These are phyloP conservation scores for Andrena fulva DNA, from an alignment of 2,888 invertebrate species.

Conservation along the genomic window DNA sequence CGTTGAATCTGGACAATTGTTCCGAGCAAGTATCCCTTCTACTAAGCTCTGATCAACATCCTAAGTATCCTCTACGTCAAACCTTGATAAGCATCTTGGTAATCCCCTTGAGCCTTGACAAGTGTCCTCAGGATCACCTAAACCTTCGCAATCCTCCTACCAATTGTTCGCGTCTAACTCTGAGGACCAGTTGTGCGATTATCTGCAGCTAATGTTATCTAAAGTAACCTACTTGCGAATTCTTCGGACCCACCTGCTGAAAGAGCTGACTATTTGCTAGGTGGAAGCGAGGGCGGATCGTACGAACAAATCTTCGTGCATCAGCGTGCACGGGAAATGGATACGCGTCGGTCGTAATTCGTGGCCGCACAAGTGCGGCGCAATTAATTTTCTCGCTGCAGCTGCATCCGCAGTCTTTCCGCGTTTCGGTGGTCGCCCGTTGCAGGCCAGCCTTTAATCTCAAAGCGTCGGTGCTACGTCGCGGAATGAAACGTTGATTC, in stretches of 20 bases:
- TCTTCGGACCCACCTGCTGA: neutral
- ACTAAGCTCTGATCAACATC: neutral
- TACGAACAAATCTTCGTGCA: slow-evolving; percentile 62
- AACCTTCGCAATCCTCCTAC: neutral
- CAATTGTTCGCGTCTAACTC: neutral
- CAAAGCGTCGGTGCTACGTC: slow-evolving; percentile 36
- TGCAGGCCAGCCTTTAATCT: slow-evolving; percentile 54
- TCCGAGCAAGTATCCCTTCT: neutral
- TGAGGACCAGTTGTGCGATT: neutral
- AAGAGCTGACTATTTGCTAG: neutral
- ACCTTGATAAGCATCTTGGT: neutral
- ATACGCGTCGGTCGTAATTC: slow-evolving; percentile 71
- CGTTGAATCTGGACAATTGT: neutral
- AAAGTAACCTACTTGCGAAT: neutral
- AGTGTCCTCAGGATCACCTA: neutral
- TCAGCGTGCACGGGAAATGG: slow-evolving; percentile 63
- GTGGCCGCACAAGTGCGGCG: slow-evolving; percentile 65
- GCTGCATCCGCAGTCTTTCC: slow-evolving; percentile 69
- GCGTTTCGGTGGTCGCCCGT: slow-evolving; percentile 53
- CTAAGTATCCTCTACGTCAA: neutral
- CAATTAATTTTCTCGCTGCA: slow-evolving; percentile 71
- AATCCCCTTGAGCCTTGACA: neutral
- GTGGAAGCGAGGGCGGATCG: slow-evolving; percentile 18
- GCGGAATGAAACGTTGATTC: slow-evolving; percentile 42
- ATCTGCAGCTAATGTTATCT: neutral